Evolutionary conservation across 2,797 vertebrate species (phyloP).

Genomic region (Lithobates pipiens): DNA sequence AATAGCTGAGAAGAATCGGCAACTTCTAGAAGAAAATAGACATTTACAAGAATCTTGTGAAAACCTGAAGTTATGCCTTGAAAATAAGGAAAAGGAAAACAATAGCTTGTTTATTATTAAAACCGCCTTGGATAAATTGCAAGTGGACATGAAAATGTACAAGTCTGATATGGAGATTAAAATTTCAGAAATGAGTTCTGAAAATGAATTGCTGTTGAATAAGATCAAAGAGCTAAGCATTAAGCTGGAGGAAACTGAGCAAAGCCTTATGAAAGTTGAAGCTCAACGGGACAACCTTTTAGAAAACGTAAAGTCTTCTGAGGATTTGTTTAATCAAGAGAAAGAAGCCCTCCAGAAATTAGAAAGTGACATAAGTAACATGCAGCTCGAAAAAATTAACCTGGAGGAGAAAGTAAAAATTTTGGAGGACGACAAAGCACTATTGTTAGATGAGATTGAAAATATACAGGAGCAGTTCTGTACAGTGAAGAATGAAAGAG

Average conservation of each 20-base stretch:
- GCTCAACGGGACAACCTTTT: constrained; percentile 73
- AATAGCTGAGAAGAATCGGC: constrained; percentile 71
- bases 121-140: constrained; percentile 73
- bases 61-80: constrained; percentile 71
- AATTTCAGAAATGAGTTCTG: constrained; percentile 72
- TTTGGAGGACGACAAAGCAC: constrained; percentile 86
- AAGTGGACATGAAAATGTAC: constrained; percentile 73
- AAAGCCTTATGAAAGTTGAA: constrained; percentile 71
- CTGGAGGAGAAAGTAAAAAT: constrained; percentile 85
- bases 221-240: constrained; percentile 76
- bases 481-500: constrained; percentile 87
- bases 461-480: constrained; percentile 83
- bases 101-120: constrained; percentile 71
- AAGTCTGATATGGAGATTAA: constrained; percentile 76
- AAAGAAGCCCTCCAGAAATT: constrained; percentile 72
- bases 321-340: constrained; percentile 73
- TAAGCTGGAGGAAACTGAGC: constrained; percentile 75
- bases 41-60: constrained; percentile 73
- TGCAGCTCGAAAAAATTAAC: constrained; percentile 76
- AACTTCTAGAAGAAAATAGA: constrained; percentile 73
- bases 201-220: constrained; percentile 77
- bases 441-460: constrained; percentile 89
- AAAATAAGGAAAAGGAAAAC: constrained; percentile 76
- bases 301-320: constrained; percentile 69
- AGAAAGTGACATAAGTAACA: constrained; percentile 69